Conservation (phyloP, 2,888 invertebrate genomes). For the Aporophyla nigra region DNA sequence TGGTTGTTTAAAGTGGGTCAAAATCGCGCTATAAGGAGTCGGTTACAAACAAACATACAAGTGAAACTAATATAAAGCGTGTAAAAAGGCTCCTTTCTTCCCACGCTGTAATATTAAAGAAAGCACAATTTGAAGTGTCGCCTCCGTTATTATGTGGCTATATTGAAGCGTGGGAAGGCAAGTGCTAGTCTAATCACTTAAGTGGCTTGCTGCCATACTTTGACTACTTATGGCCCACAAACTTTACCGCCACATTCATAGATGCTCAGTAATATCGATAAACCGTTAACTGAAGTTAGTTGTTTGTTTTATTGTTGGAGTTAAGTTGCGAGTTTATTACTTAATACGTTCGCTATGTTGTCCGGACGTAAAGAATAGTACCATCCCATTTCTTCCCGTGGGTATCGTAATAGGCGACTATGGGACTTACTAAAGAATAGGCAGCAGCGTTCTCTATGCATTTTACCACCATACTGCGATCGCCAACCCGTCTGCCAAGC, state of each 20-base stretch:
- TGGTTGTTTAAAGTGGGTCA: no score
- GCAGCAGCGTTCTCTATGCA: no score
- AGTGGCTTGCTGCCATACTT: not conserved
- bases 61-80: no score
- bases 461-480: no score
- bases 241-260: not conserved
- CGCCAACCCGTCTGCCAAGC: no score
- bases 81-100: not conserved
- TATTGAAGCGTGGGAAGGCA: not conserved
- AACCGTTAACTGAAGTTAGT: not conserved
- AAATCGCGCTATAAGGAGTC: no score
- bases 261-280: not conserved
- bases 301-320: not conserved
- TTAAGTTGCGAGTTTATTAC: conserved; percentile 3
- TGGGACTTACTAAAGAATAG: no score
- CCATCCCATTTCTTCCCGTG: no score
- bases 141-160: not conserved
- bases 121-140: not conserved
- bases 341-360: not conserved
- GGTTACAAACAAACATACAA: no score
- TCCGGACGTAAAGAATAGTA: no score
- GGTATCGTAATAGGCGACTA: no score
- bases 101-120: not conserved
- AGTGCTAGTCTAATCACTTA: not conserved
- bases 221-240: not conserved